Percentiles rank a stretch among this genome's conserved stretches.
Conservation (phyloP, 1,140 invertebrate genomes). For the Pseudomyrmex flavicornis region DNA sequence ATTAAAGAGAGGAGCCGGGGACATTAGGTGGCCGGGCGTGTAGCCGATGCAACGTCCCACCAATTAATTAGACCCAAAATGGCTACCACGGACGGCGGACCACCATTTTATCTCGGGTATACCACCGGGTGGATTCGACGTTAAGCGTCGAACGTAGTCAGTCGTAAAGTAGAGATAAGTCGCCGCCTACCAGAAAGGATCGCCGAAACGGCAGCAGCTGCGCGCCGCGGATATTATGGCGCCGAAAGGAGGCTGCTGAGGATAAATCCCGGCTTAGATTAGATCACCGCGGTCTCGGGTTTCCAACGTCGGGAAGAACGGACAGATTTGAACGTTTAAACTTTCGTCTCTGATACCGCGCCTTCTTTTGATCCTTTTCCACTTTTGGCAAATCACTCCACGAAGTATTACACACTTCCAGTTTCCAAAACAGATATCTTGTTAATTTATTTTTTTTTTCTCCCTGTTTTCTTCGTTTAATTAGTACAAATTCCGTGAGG, state of each 20-base stretch:
- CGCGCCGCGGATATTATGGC: conserved; percentile 78
- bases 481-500: no score
- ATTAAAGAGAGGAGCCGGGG: conserved; percentile 61
- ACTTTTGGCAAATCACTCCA: no score
- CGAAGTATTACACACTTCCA: no score
- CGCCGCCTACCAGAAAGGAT: conserved; percentile 76
- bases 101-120: conserved; percentile 73
- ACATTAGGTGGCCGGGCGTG: conserved; percentile 50
- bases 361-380: no score
- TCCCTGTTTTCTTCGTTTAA: no score
- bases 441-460: no score
- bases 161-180: conserved; percentile 77
- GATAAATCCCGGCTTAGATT: conserved; percentile 78
- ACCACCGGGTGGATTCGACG: conserved; percentile 67
- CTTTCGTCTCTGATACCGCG: conserved; percentile 42
- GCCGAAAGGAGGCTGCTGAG: conserved; percentile 77
- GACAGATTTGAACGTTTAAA: conserved; percentile 67
- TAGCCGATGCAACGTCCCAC: conserved; percentile 60
- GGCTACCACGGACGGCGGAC: conserved; percentile 68
- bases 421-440: no score
- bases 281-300: conserved; percentile 74
- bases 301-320: conserved; percentile 65
- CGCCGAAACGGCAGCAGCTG: conserved; percentile 79
- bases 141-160: conserved; percentile 74
- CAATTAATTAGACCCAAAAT: conserved; percentile 77